Evolutionary conservation across 2,797 vertebrate species (phyloP).

Genomic region (Euthynnus affinis): DNA sequence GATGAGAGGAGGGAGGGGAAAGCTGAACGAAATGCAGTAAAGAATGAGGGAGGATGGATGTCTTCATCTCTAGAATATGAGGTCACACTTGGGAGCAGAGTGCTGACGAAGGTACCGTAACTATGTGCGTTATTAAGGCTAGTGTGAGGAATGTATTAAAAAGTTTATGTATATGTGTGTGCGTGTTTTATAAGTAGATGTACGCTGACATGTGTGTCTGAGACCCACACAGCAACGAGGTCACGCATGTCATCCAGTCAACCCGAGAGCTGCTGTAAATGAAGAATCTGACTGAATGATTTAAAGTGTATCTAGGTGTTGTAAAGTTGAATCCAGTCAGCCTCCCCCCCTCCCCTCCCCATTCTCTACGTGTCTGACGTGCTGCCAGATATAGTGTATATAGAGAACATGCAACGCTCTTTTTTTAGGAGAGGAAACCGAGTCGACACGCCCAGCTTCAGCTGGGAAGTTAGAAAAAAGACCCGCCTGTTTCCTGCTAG

Average conservation of each 20-base stretch:
- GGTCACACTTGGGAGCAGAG: conserved; percentile 22
- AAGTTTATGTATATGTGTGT: not conserved
- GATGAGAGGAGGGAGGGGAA: not conserved
- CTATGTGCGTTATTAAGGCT: not conserved
- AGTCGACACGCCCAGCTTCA: conserved; percentile 69
- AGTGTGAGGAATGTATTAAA: not conserved
- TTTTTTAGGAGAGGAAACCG: conserved; percentile 75
- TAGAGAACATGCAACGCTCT: conserved; percentile 23
- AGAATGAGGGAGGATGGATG: conserved; percentile 1
- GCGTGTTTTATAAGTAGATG: not conserved
- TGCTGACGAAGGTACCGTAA: conserved; percentile 6
- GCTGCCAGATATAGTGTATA: conserved; percentile 30
- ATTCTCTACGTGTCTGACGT: not conserved
- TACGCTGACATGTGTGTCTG: not conserved
- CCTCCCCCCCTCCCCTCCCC: not conserved
- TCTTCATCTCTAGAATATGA: conserved; percentile 25
- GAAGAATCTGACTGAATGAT: conserved; percentile 7
- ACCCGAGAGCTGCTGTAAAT: conserved; percentile 16
- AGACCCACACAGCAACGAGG: conserved; percentile 28
- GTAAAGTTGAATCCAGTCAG: not conserved
- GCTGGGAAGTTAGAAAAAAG: conserved; percentile 64
- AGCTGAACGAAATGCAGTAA: not conserved
- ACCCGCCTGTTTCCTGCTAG: conserved; percentile 74
- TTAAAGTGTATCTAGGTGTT: conserved; percentile 20
- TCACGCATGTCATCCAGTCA: conserved; percentile 29